phyloP scores from a whole-genome alignment of 2,113 vertebrate species.

The Rhinogobius similis region DNA sequence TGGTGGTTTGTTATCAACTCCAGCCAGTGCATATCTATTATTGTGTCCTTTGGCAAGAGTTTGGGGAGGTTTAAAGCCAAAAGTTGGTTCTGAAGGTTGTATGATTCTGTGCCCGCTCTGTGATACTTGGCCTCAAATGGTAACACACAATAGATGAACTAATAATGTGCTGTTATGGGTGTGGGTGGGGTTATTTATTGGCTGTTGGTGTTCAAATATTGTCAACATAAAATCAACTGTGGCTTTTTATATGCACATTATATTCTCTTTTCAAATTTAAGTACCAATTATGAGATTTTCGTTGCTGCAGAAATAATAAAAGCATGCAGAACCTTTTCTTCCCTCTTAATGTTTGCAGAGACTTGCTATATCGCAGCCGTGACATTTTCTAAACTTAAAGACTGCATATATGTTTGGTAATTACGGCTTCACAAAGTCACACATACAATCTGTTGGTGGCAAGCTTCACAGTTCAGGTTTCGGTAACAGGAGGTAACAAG shows the following conservation, averaged over 20 bases:
- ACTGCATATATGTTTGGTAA: background rate
- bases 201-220: background rate
- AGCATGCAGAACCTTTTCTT: background rate
- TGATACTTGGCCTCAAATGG: too few species aligned
- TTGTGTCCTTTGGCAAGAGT: too few species aligned
- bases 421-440: background rate
- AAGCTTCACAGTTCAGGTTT: background rate
- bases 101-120: too few species aligned
- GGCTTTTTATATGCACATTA: background rate
- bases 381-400: slow-evolving; percentile 1
- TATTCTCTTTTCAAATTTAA: background rate
- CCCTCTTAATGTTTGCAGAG: background rate
- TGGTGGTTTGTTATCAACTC: too few species aligned
- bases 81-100: too few species aligned
- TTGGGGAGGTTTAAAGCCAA: too few species aligned
- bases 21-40: too few species aligned
- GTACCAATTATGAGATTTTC: background rate
- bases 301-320: background rate
- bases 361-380: background rate
- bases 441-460: background rate
- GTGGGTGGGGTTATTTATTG: too few species aligned
- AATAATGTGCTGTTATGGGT: too few species aligned
- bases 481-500: background rate
- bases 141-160: too few species aligned
- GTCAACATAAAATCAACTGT: background rate